phyloP scores from a whole-genome alignment of 2,888 invertebrate species.

The Clanis bilineata region DNA sequence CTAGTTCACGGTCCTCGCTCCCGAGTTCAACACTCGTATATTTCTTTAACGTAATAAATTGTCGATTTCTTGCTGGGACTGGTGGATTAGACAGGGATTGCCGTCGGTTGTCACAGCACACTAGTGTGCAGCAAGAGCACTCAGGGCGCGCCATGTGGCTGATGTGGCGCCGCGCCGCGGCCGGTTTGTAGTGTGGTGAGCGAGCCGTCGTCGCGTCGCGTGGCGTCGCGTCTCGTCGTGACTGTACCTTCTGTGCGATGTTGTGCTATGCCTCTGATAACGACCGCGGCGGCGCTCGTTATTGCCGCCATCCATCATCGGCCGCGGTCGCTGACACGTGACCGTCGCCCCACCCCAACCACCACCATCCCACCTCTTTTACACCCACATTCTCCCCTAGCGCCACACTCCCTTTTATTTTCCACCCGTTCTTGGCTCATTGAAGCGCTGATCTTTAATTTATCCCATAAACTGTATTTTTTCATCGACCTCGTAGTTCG shows the following conservation, averaged over 20 bases:
- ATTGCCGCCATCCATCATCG: constrained; percentile 72
- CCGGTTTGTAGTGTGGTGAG: too few relatives aligned
- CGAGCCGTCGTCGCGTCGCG: not conserved
- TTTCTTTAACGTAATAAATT: not conserved
- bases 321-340: constrained; percentile 38
- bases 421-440: not conserved
- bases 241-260: constrained; percentile 13
- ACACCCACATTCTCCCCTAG: constrained; percentile 1
- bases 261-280: constrained; percentile 30
- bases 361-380: not conserved
- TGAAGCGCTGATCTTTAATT: not conserved
- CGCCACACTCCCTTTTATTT: constrained; percentile 21
- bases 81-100: not conserved
- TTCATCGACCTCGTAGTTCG: not conserved
- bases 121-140: too few relatives aligned
- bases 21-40: not conserved
- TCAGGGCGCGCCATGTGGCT: too few relatives aligned
- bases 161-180: too few relatives aligned
- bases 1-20: not conserved
- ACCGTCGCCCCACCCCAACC: constrained; percentile 17
- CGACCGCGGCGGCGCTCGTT: constrained; percentile 50
- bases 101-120: not conserved
- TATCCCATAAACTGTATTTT: not conserved
- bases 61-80: not conserved
- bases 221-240: constrained; percentile 1